Evolutionary conservation across 2,797 vertebrate genomes (phyloP).

Genomic region (Acrossocheilus wenchowensis): DNA sequence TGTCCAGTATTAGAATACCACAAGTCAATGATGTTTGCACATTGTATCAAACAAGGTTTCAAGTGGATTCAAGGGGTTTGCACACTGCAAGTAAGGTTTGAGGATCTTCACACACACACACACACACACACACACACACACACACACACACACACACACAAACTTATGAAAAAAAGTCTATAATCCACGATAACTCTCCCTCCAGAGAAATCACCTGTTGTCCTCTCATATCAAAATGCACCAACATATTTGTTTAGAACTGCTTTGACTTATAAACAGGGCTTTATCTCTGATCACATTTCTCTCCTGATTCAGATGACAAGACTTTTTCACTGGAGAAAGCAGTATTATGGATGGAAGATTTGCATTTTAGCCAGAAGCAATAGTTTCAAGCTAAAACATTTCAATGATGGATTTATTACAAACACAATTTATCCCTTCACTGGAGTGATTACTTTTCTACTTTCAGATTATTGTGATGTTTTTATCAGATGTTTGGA

Average conservation of each 20-base stretch:
- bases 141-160: too few species aligned
- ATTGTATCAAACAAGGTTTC: not conserved
- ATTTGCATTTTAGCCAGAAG: not conserved
- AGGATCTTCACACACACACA: too few species aligned
- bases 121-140: too few species aligned
- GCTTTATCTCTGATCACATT: not conserved
- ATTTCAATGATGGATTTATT: not conserved
- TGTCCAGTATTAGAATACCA: not conserved
- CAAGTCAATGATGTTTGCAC: not conserved
- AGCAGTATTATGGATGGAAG: not conserved
- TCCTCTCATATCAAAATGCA: not conserved
- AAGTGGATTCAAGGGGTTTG: not conserved
- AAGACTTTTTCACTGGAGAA: not conserved
- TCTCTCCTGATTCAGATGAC: not conserved
- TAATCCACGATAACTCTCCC: not conserved
- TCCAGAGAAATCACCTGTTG: not conserved
- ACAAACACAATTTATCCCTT: not conserved
- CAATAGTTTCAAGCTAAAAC: not conserved
- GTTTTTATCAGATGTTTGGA: not conserved
- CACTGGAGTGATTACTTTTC: not conserved
- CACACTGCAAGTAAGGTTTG: too few species aligned
- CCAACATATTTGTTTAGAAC: not conserved
- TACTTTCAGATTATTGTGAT: not conserved
- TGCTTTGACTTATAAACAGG: not conserved
- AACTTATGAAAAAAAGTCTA: too few species aligned